Evolutionary conservation across 2,797 vertebrate species (phyloP).

Genomic region (Pangasius krempfi): DNA sequence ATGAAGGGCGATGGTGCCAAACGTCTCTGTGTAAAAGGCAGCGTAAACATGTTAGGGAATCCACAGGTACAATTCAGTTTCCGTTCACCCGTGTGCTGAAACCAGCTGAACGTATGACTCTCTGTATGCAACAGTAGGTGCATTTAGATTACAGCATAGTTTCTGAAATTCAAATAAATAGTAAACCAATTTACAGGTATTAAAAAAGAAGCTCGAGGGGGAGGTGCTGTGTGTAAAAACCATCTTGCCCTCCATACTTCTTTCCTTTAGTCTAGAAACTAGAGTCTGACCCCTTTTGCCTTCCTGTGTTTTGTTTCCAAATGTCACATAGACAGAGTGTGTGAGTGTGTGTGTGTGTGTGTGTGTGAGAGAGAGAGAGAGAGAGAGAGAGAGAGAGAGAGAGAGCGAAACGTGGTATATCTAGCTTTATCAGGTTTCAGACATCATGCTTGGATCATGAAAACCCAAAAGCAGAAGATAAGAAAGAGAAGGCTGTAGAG

Average conservation of each 20-base stretch:
- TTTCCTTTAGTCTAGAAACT: constrained; percentile 58
- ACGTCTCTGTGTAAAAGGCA: constrained; percentile 63
- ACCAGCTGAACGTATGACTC: background rate
- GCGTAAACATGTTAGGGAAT: constrained; percentile 72
- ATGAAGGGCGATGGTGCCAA: constrained; percentile 74
- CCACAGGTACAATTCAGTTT: constrained; percentile 69
- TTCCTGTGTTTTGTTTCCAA: constrained; percentile 63
- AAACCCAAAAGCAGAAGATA: constrained; percentile 13
- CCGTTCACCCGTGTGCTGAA: constrained; percentile 37
- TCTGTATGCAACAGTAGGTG: background rate
- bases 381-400: background rate
- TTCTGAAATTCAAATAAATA: background rate
- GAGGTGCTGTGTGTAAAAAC: constrained; percentile 3
- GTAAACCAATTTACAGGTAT: background rate
- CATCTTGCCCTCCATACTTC: constrained; percentile 40
- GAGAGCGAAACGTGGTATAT: background rate
- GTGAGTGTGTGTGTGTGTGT: background rate
- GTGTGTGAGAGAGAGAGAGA: background rate
- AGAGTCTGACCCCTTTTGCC: constrained; percentile 75
- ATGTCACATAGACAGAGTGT: constrained; percentile 63
- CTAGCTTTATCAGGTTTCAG: constrained; percentile 6
- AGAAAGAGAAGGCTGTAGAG: background rate
- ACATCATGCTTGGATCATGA: background rate
- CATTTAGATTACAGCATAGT: background rate
- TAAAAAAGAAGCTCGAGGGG: background rate